Evolutionary conservation across 2,113 vertebrate genomes (phyloP).

Genomic region (Neolamprologus fasciatus): DNA sequence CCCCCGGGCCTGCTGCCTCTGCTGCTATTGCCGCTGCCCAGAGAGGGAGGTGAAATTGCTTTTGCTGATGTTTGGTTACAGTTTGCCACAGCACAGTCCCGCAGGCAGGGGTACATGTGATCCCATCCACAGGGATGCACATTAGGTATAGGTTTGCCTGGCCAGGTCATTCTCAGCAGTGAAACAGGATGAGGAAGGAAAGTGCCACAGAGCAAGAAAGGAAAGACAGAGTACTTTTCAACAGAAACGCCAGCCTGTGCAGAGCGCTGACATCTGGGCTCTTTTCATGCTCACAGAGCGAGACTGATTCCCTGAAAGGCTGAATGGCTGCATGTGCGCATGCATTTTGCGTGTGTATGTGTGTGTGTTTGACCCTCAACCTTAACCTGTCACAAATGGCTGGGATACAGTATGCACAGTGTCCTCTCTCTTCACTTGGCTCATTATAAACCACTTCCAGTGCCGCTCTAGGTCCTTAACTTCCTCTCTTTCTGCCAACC

Average conservation of each 20-base stretch:
- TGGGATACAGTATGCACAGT: constrained; percentile 17
- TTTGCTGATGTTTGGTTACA: constrained; percentile 20
- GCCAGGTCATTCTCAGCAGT: neutral
- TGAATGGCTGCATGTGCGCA: neutral
- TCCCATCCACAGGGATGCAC: neutral
- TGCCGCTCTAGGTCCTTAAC: constrained; percentile 19
- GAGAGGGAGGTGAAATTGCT: constrained; percentile 7
- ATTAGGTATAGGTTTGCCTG: neutral
- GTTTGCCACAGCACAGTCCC: neutral
- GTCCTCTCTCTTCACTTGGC: constrained; percentile 3
- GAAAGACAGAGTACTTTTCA: constrained; percentile 26
- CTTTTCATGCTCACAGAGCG: constrained; percentile 55
- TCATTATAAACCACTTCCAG: constrained; percentile 5
- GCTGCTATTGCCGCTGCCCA: neutral
- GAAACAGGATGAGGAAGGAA: constrained; percentile 18
- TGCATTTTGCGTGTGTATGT: neutral
- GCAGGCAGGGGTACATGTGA: neutral
- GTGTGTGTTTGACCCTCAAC: constrained; percentile 11
- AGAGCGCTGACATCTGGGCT: constrained; percentile 51
- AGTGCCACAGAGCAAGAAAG: neutral
- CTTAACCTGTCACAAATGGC: constrained; percentile 19
- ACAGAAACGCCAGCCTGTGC: neutral
- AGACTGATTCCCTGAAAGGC: constrained; percentile 53
- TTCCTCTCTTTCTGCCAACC: neutral
- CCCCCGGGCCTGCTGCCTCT: constrained; percentile 2